Conservation (phyloP, 2,113 vertebrate species). For the Cynopterus brachyotis region DNA sequence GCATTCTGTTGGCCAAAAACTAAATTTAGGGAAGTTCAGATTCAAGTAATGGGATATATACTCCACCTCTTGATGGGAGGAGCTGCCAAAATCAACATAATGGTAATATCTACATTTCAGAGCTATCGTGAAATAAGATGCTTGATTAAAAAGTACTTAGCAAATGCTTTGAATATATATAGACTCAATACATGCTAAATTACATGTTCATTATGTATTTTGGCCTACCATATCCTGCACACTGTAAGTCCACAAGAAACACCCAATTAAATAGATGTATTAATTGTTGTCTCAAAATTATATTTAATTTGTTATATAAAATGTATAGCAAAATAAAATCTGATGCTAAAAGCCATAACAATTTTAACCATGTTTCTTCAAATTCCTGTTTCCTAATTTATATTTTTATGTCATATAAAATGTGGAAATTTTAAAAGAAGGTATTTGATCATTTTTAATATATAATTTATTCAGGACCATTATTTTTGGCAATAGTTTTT, state of each 20-base stretch:
- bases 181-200: not conserved
- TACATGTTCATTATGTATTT: not conserved
- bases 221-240: not conserved
- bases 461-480: slow-evolving; percentile 59
- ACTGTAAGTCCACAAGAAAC: not conserved
- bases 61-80: not conserved
- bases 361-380: slow-evolving; percentile 44
- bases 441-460: slow-evolving; percentile 53
- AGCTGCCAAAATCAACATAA: not conserved
- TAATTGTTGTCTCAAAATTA: not conserved
- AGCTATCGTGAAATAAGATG: not conserved
- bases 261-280: not conserved
- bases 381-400: slow-evolving; percentile 45
- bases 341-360: not conserved
- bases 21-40: not conserved
- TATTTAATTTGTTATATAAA: slow-evolving; percentile 19
- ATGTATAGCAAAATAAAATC: slow-evolving; percentile 10
- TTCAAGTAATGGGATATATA: not conserved
- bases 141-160: not conserved
- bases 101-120: not conserved
- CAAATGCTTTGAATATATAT: slow-evolving; percentile 13
- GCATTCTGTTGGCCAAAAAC: not conserved
- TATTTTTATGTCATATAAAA: slow-evolving; percentile 55
- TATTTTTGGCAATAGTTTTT: slow-evolving; percentile 64
- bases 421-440: slow-evolving; percentile 37